Evolutionary conservation across 2,888 invertebrate species (phyloP).

Genomic region (Cinara cedri): DNA sequence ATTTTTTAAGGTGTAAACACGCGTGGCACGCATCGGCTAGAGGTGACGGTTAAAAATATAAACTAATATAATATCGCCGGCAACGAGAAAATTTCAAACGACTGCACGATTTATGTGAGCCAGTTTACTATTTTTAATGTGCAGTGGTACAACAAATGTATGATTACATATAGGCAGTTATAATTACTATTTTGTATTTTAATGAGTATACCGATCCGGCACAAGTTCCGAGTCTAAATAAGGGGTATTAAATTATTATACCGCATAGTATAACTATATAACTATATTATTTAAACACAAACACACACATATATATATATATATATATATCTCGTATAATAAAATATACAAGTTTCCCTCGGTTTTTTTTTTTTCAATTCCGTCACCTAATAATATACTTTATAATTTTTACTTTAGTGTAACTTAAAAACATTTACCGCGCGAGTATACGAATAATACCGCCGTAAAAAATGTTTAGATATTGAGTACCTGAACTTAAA

Average conservation of each 20-base stretch:
- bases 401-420: too few relatives aligned
- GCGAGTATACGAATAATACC: too few relatives aligned
- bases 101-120: not conserved
- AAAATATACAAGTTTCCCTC: too few relatives aligned
- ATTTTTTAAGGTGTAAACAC: constrained; percentile 12
- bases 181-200: not conserved
- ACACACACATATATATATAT: too few relatives aligned
- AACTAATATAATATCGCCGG: not conserved
- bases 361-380: too few relatives aligned
- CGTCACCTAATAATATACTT: too few relatives aligned
- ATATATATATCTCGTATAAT: too few relatives aligned
- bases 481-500: too few relatives aligned
- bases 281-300: too few relatives aligned
- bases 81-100: not conserved
- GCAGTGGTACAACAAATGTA: too few relatives aligned
- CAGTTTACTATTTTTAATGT: not conserved
- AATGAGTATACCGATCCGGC: not conserved
- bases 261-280: not conserved
- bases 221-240: not conserved
- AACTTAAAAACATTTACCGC: too few relatives aligned
- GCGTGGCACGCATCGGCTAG: not conserved
- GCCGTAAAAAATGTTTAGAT: too few relatives aligned
- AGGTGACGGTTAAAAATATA: constrained; percentile 18
- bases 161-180: not conserved
- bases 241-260: not conserved